phyloP scores from a whole-genome alignment of 2,888 invertebrate genomes.

The Celastrina argiolus region DNA sequence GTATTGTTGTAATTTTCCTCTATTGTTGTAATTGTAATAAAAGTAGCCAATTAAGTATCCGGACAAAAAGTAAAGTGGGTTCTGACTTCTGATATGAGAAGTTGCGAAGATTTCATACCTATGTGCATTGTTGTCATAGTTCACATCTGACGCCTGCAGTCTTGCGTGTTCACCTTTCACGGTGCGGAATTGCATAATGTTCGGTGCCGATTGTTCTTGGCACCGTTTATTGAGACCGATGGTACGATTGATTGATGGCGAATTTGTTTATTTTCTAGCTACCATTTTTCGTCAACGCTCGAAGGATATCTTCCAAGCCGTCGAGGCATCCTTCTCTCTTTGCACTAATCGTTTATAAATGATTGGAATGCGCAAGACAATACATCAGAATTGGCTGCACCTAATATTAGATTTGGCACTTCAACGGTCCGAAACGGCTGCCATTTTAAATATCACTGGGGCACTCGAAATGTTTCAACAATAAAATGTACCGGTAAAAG shows the following conservation, averaged over 20 bases:
- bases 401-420: conserved; percentile 62
- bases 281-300: neutral
- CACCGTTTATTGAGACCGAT: conserved; percentile 39
- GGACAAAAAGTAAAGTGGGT: neutral
- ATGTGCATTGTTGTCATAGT: conserved; percentile 31
- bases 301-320: neutral
- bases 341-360: conserved; percentile 36
- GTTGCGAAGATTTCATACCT: conserved; percentile 16
- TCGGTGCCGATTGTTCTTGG: conserved; percentile 46
- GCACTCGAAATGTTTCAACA: conserved; percentile 45
- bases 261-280: neutral
- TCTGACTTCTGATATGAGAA: conserved; percentile 1
- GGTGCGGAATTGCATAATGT: conserved; percentile 39
- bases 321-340: neutral
- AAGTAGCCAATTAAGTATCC: neutral
- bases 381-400: conserved; percentile 55
- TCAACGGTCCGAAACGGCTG: conserved; percentile 39
- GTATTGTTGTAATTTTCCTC: neutral
- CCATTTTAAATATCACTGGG: conserved; percentile 64
- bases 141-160: conserved; percentile 13
- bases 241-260: neutral
- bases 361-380: conserved; percentile 40
- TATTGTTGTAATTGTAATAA: neutral
- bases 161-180: conserved; percentile 43
- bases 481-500: conserved; percentile 13